Evolutionary conservation across 2,797 vertebrate species (phyloP).

Genomic region (Argentina silus): DNA sequence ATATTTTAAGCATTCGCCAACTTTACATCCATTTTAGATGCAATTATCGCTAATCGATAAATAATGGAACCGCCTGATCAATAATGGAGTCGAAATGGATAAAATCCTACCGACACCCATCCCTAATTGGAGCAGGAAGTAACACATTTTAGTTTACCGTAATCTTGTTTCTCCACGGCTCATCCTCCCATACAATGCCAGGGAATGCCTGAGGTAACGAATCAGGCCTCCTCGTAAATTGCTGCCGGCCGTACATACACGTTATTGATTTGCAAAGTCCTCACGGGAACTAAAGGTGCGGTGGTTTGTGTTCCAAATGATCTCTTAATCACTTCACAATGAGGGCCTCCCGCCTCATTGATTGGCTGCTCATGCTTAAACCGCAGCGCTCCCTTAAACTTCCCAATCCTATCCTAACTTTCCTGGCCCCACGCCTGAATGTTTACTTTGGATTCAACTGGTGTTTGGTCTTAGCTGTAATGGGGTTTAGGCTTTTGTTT

Average conservation of each 20-base stretch:
- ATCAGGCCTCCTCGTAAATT: slow-evolving; percentile 46
- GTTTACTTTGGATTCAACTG: neutral
- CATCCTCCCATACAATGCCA: slow-evolving; percentile 28
- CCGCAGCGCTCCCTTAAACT: slow-evolving; percentile 45
- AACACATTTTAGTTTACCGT: neutral
- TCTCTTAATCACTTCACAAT: slow-evolving; percentile 76
- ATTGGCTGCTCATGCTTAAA: slow-evolving; percentile 62
- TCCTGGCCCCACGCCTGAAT: neutral
- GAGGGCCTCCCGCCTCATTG: slow-evolving; percentile 65
- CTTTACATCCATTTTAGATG: no score
- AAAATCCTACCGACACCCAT: no score
- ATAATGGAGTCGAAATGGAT: no score
- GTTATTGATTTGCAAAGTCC: slow-evolving; percentile 60
- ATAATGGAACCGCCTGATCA: no score
- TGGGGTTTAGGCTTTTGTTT: neutral
- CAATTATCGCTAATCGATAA: no score
- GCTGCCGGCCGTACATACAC: slow-evolving; percentile 49
- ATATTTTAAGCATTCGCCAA: no score
- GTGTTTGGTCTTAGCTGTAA: neutral
- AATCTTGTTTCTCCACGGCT: slow-evolving; percentile 14
- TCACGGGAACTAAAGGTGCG: slow-evolving; percentile 42
- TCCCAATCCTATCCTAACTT: neutral
- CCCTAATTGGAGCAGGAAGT: neutral
- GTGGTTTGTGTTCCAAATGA: slow-evolving; percentile 66
- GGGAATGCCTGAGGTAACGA: slow-evolving; percentile 31